A percentile compares a stretch with the other conserved stretches of the same genome.
These are phyloP conservation scores for Nomada fabriciana DNA, from an alignment of 2,888 invertebrate genomes.

Conservation along the genomic window DNA sequence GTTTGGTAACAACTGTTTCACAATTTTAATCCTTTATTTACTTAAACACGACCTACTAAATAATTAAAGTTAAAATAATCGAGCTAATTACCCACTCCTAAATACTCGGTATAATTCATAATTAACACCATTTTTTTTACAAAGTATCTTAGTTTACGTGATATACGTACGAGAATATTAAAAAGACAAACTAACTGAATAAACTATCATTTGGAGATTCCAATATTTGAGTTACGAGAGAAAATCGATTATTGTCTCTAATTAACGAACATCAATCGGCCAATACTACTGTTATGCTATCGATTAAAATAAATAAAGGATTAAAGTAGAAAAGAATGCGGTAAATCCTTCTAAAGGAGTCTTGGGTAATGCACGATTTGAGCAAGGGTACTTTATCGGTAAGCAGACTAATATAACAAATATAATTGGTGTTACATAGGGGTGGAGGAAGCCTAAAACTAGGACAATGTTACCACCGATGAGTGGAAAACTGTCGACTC, in stretches of 20 bases:
- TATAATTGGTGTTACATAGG: slow-evolving; percentile 85
- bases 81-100: too few species aligned
- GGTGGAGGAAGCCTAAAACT: slow-evolving; percentile 92
- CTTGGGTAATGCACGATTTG: slow-evolving; percentile 33
- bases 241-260: neutral
- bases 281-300: too few species aligned
- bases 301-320: slow-evolving; percentile 35
- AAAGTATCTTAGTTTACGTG: too few species aligned
- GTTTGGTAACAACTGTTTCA: neutral
- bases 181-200: too few species aligned
- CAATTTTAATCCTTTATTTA: slow-evolving; percentile 43
- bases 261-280: too few species aligned
- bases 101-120: too few species aligned
- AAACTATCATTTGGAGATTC: too few species aligned
- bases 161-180: too few species aligned
- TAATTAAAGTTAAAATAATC: too few species aligned
- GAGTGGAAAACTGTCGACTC: slow-evolving; percentile 85
- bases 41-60: too few species aligned
- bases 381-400: slow-evolving; percentile 48
- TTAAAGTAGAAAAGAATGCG: slow-evolving; percentile 16
- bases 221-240: too few species aligned
- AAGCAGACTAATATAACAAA: slow-evolving; percentile 71
- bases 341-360: slow-evolving; percentile 13
- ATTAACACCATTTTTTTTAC: too few species aligned
- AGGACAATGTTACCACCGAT: slow-evolving; percentile 90